phyloP scores from a whole-genome alignment of 2,113 vertebrate species.

The Vireo altiloquus region DNA sequence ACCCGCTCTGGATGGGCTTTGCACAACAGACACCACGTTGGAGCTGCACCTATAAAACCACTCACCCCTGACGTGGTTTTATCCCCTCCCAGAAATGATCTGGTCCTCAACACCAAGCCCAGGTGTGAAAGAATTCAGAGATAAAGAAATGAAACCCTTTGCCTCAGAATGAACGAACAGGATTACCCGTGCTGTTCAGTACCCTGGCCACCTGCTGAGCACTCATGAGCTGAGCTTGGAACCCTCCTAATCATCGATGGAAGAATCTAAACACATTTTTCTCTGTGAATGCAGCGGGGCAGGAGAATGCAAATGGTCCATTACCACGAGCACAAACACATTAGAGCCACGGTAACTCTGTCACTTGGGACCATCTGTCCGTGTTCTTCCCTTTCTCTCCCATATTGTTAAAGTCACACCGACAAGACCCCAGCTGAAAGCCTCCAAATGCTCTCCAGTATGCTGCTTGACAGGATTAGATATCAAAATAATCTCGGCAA shows the following conservation, averaged over 20 bases:
- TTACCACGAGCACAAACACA: background rate
- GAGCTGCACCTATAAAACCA: background rate
- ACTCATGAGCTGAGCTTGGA: background rate
- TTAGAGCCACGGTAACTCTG: background rate
- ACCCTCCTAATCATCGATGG: background rate
- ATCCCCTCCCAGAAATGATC: background rate
- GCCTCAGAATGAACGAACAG: background rate
- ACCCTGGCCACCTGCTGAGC: background rate
- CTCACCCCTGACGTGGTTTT: background rate
- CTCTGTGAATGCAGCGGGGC: background rate
- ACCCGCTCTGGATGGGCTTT: background rate
- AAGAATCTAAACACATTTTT: background rate
- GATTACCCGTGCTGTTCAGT: background rate
- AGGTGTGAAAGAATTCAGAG: background rate
- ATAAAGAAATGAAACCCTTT: background rate
- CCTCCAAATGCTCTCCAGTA: conserved; percentile 4
- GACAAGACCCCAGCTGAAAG: background rate
- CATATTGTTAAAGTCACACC: background rate
- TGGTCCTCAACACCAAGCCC: background rate
- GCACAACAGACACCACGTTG: background rate
- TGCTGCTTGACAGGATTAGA: conserved; percentile 2
- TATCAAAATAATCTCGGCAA: conserved; percentile 1
- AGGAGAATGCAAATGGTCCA: background rate
- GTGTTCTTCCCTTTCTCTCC: background rate
- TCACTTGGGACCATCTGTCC: conserved; percentile 22